Base-by-base conservation (phyloP, 2,888 invertebrate genomes). In the Argynnis bischoffii region DNA sequence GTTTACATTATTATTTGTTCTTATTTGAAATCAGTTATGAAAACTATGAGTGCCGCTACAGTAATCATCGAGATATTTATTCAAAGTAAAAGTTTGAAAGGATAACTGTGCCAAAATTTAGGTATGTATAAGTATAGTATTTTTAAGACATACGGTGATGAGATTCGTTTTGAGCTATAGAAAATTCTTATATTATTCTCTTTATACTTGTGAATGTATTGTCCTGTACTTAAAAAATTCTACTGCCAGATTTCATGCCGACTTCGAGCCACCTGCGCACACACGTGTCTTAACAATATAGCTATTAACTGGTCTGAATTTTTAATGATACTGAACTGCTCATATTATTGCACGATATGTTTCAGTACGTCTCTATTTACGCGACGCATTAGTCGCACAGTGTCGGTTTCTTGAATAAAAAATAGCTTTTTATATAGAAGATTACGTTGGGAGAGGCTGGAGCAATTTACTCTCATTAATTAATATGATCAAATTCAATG, bases 251-350 rank as follows among this genome's bases (percentile, higher is more conserved):
- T 61, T 18, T 18, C 35, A 18, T 16, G 51, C 48, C 55, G 63
- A 53, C 55, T 56, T 57, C 13, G 48, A 47, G 35, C 56, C 76
- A 77, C 70, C 74, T 77, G 76, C 67, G 72, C 68, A 76, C 68
- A 77, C 71, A 75, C 64, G 60, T 63, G 66, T 59, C 61, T 66
- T 61, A 74, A 68, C 68, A 71, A 73, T 71, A 72, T 63, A 70
- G 66, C 71, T 74, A 72, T 75, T 72, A 74, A 72, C 69, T 67
- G 65, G 73, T 73, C 67, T 71, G 67, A 71, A 74, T 73, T 71
- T 73, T 72, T 69, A 70, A 69, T 70, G 70, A 65, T 67, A 73
- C 66, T 63, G 55, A 65, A 65, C 55, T 56, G 57, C 53, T 70
- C 31, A 70, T 72, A 63, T 70, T 72, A 67, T 70, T 70, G 64